Percentiles rank a stretch among this genome's conserved stretches.
Conservation (phyloP, 2,797 vertebrate genomes). For the Hyperoplus immaculatus region DNA sequence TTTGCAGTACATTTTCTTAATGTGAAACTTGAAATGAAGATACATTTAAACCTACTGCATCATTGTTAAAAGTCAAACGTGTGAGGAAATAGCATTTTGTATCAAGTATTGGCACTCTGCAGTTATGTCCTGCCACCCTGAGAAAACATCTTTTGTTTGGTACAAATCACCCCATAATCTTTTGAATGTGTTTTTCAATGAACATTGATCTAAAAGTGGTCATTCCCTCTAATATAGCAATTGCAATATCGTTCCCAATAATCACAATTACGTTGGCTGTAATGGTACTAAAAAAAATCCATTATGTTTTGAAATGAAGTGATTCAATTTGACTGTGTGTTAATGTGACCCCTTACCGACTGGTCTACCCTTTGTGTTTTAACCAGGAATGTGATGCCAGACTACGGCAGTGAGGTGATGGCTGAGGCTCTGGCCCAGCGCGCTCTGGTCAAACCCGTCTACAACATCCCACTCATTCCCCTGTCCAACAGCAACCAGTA, state of each 20-base stretch:
- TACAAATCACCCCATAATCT: too few relatives aligned
- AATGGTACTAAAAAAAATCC: neutral
- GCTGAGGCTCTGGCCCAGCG: conserved; percentile 96
- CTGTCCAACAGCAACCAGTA: conserved; percentile 92
- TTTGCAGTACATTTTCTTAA: neutral
- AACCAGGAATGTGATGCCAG: conserved; percentile 92
- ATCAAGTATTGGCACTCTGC: too few relatives aligned
- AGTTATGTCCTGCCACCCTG: too few relatives aligned
- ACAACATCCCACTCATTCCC: conserved; percentile 95
- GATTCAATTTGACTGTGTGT: neutral
- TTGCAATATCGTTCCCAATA: too few relatives aligned
- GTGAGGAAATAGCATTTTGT: too few relatives aligned
- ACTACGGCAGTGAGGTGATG: conserved; percentile 95
- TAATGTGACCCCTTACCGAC: neutral
- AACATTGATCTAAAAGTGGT: too few relatives aligned
- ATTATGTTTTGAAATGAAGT: neutral
- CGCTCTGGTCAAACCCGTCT: conserved; percentile 94
- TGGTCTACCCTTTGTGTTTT: neutral
- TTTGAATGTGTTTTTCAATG: too few relatives aligned
- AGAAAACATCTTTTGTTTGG: too few relatives aligned
- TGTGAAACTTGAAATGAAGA: neutral
- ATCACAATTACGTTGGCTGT: too few relatives aligned
- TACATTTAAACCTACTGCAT: too few relatives aligned
- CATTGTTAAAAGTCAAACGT: too few relatives aligned
- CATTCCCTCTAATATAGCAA: too few relatives aligned